Percentiles rank a stretch among this genome's conserved stretches.
Conservation (phyloP, 2,113 vertebrate genomes). For the Steatornis caripensis region DNA sequence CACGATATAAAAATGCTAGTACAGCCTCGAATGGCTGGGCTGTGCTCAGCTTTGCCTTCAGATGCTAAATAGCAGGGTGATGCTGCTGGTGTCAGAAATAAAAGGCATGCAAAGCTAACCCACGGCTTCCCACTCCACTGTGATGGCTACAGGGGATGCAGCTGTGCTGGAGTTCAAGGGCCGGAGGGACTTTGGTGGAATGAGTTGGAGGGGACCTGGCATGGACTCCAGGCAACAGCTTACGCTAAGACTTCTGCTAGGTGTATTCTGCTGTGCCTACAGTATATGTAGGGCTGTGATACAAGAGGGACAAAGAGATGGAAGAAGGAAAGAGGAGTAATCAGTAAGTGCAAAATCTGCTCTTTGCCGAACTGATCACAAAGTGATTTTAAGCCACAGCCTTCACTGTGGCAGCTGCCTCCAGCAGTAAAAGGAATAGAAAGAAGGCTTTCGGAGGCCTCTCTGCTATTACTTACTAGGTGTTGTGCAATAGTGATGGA, state of each 20-base stretch:
- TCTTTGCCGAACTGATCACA: neutral
- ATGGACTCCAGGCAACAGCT: neutral
- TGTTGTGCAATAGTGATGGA: neutral
- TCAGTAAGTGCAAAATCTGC: neutral
- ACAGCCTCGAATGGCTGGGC: neutral
- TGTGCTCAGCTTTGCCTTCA: neutral
- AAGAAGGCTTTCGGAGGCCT: neutral
- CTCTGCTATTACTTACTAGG: neutral
- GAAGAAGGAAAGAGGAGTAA: neutral
- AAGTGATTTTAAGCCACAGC: neutral
- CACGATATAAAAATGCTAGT: fast-evolving
- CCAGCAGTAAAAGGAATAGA: neutral
- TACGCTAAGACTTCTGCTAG: neutral
- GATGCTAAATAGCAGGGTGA: neutral
- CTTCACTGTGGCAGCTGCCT: neutral
- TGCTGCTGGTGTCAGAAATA: neutral
- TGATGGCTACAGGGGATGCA: fast-evolving
- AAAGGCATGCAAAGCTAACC: neutral
- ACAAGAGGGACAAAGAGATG: neutral
- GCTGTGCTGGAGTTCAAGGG: neutral
- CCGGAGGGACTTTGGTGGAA: neutral
- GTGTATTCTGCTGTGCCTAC: neutral
- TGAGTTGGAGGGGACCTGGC: neutral
- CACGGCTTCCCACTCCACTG: neutral
- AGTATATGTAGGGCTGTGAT: neutral